phyloP scores from a whole-genome alignment of 2,797 vertebrate genomes.

The Adelosebastes latens region DNA sequence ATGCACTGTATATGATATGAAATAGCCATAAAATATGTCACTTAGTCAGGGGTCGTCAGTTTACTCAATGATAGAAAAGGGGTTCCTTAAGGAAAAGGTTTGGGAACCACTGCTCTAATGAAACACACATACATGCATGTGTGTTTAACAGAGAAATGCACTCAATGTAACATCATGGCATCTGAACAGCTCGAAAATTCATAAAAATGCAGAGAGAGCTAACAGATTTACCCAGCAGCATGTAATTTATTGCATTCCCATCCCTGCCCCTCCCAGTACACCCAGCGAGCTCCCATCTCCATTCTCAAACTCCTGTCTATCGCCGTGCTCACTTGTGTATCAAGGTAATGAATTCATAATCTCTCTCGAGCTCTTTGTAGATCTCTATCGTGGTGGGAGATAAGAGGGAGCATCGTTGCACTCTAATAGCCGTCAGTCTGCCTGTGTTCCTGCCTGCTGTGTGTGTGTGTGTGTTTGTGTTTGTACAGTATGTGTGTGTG shows the following conservation, averaged over 20 bases:
- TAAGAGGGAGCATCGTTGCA: slow-evolving; percentile 77
- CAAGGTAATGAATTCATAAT: slow-evolving; percentile 86
- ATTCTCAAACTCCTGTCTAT: slow-evolving; percentile 64
- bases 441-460: slow-evolving; percentile 53
- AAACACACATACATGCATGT: not conserved
- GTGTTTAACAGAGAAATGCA: not conserved
- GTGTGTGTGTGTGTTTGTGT: slow-evolving; percentile 9
- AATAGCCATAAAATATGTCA: too few species aligned
- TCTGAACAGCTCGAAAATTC: not conserved
- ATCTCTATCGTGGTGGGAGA: slow-evolving; percentile 81
- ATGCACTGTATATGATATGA: too few species aligned
- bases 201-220: not conserved
- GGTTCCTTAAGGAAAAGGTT: too few species aligned
- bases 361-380: slow-evolving; percentile 81
- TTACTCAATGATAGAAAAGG: too few species aligned
- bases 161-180: not conserved
- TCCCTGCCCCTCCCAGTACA: slow-evolving; percentile 35
- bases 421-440: slow-evolving; percentile 81
- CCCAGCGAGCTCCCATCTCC: slow-evolving; percentile 47
- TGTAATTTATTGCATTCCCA: slow-evolving; percentile 41
- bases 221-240: slow-evolving; percentile 30
- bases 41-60: too few species aligned
- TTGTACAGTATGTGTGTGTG: slow-evolving; percentile 22
- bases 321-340: slow-evolving; percentile 73
- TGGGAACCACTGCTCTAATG: too few species aligned